A percentile compares a stretch with the other conserved stretches of the same genome.
phyloP scores from a whole-genome alignment of 2,888 invertebrate genomes.

The Euplexia lucipara region DNA sequence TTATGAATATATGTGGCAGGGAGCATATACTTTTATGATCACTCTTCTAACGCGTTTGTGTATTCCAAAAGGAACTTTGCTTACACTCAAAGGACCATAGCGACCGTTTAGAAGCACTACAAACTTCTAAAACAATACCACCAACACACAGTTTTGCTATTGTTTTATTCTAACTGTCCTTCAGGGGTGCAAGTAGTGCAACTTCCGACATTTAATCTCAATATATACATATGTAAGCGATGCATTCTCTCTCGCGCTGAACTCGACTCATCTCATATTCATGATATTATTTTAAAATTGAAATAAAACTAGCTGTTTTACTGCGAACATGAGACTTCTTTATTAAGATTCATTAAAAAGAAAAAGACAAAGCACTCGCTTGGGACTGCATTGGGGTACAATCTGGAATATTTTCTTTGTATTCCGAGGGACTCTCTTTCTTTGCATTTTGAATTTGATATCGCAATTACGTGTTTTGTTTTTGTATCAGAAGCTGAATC shows the following conservation, averaged over 20 bases:
- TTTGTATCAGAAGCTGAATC: conserved; percentile 2
- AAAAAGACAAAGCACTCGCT: conserved; percentile 28
- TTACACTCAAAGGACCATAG: conserved; percentile 10
- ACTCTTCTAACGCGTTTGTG: background rate
- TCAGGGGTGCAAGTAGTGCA: conserved; percentile 13
- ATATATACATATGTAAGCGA: conserved; percentile 28
- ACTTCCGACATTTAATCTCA: conserved; percentile 32
- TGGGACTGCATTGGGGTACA: conserved; percentile 31
- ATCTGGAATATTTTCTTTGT: conserved; percentile 32
- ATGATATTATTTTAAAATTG: conserved; percentile 38
- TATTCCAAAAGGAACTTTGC: background rate
- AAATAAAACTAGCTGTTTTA: conserved; percentile 28
- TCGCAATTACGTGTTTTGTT: conserved; percentile 10
- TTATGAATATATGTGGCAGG: no score
- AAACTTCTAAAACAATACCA: background rate
- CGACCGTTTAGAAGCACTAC: conserved; percentile 15
- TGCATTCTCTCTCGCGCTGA: conserved; percentile 17
- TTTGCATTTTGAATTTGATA: conserved; percentile 26
- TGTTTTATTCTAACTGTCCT: conserved; percentile 19
- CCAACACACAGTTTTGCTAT: background rate
- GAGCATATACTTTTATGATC: conserved; percentile 18
- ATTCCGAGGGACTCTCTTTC: conserved; percentile 9
- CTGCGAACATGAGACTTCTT: conserved; percentile 22
- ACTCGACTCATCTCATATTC: conserved; percentile 31
- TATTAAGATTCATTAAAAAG: conserved; percentile 50